Percentiles rank a stretch among this genome's conserved stretches.
Evolutionary conservation across 2,113 vertebrate species (phyloP).

Genomic region (Tylochromis polylepis): DNA sequence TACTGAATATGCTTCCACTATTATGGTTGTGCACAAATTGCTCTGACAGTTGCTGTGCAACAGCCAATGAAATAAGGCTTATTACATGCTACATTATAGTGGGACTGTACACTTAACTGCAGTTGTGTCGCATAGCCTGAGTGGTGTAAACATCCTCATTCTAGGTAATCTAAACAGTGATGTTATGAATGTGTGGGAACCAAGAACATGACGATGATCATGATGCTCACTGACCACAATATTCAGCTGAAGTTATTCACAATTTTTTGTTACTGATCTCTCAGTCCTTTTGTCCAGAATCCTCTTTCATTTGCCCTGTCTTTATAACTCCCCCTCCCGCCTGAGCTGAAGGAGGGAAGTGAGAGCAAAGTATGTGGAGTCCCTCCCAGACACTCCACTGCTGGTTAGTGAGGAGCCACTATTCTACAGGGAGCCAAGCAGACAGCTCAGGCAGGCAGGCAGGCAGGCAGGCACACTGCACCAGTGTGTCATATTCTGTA

Average conservation of each 20-base stretch:
- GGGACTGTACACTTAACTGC: not conserved
- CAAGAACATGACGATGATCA: not conserved
- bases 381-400: conserved; percentile 34
- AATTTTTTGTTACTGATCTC: not conserved
- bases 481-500: conserved; percentile 14
- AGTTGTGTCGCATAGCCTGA: not conserved
- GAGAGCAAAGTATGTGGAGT: conserved; percentile 47
- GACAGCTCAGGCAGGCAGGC: not conserved
- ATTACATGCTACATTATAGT: not conserved
- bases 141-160: not conserved
- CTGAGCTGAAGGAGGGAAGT: conserved; percentile 33
- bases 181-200: not conserved
- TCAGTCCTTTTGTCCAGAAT: not conserved
- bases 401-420: not conserved
- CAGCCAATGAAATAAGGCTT: not conserved
- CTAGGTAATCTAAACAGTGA: not conserved
- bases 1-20: not conserved
- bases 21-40: not conserved
- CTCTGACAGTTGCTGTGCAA: not conserved
- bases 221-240: not conserved
- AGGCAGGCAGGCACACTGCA: not conserved
- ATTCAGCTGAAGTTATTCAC: not conserved
- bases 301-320: not conserved
- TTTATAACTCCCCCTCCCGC: not conserved
- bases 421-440: not conserved